Conservation (phyloP, 2,888 invertebrate genomes). For the Brenthis ino region DNA sequence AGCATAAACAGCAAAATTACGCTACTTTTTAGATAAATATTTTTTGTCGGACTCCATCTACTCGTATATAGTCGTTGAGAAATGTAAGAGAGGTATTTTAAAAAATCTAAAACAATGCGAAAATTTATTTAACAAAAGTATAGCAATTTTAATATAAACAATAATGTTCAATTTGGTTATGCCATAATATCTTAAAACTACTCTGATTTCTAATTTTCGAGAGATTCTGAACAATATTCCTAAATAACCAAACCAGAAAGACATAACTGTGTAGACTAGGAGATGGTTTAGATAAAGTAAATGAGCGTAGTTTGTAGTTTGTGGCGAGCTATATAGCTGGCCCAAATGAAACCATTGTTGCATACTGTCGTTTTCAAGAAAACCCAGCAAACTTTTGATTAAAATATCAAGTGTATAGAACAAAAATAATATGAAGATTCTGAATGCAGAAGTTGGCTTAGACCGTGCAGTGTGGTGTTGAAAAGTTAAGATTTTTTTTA, state of each 20-base stretch:
- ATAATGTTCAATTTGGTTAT: too few species aligned
- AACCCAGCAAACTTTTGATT: slow-evolving; percentile 16
- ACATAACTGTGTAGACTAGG: neutral
- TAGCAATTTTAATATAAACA: too few species aligned
- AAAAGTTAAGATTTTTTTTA: neutral
- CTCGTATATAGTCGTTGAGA: too few species aligned
- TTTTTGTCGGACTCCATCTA: too few species aligned
- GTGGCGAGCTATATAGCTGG: slow-evolving; percentile 22
- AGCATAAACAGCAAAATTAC: too few species aligned
- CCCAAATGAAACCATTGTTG: slow-evolving; percentile 30
- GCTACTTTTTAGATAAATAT: too few species aligned
- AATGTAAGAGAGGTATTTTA: too few species aligned
- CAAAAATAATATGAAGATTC: slow-evolving; percentile 2
- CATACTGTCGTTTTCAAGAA: slow-evolving; percentile 18
- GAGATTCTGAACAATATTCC: slow-evolving; percentile 1
- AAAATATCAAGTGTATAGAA: slow-evolving; percentile 10
- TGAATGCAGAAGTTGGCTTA: neutral
- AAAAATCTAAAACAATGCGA: too few species aligned
- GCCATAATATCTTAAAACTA: neutral
- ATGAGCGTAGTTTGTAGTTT: slow-evolving; percentile 30
- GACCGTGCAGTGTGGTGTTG: too few species aligned
- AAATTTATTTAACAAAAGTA: too few species aligned
- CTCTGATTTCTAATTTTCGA: neutral
- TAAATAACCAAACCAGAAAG: slow-evolving; percentile 11
- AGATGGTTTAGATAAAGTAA: slow-evolving; percentile 26